phyloP scores from a whole-genome alignment of 1,140 invertebrate species.

The Lordiphosa stackelbergi region DNA sequence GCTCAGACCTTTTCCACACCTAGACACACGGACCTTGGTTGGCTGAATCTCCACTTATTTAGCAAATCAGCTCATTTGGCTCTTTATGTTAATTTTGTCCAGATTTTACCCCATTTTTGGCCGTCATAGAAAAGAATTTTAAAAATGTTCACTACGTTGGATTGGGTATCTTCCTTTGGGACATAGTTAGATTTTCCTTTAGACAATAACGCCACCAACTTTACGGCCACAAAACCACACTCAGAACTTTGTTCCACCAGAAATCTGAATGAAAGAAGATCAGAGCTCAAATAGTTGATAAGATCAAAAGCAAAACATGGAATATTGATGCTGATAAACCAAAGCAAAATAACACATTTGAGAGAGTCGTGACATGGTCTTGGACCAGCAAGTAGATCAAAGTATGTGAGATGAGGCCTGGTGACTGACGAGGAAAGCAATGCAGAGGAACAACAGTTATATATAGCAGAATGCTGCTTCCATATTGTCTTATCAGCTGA shows the following conservation, averaged over 20 bases:
- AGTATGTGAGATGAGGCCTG: neutral
- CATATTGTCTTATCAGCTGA: constrained; percentile 20
- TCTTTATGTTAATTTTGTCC: constrained; percentile 61
- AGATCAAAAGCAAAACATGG: constrained; percentile 48
- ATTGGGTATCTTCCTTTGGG: constrained; percentile 67
- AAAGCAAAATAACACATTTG: constrained; percentile 31
- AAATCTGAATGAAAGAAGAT: constrained; percentile 37
- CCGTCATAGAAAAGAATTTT: constrained; percentile 32
- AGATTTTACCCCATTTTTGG: constrained; percentile 37
- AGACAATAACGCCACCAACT: constrained; percentile 29
- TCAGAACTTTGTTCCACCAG: constrained; percentile 9
- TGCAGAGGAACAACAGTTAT: constrained; percentile 11
- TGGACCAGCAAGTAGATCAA: neutral
- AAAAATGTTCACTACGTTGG: constrained; percentile 51
- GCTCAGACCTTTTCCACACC: constrained; percentile 39
- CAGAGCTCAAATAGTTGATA: constrained; percentile 32
- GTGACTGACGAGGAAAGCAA: constrained; percentile 6
- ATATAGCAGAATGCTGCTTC: neutral
- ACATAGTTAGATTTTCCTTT: constrained; percentile 29
- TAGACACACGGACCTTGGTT: constrained; percentile 43
- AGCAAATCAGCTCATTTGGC: constrained; percentile 68
- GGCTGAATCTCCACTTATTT: constrained; percentile 60
- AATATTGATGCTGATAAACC: constrained; percentile 41
- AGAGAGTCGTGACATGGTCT: constrained; percentile 50
- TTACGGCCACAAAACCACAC: constrained; percentile 20